Evolutionary conservation across 2,888 invertebrate genomes (phyloP).

Genomic region (Perdita meconis): DNA sequence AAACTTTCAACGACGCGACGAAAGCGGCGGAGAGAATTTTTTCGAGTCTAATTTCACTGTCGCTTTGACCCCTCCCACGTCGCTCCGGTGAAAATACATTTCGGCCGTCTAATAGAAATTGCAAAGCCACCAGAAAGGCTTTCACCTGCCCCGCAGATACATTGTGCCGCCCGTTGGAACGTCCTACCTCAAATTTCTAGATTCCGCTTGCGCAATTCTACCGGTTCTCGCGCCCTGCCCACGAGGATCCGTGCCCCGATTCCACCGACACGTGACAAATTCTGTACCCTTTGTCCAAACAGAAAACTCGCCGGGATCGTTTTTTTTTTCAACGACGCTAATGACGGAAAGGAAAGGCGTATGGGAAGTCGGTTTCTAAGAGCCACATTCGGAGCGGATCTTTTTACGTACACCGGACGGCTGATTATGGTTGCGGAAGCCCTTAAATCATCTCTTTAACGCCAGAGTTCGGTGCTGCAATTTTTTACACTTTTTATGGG

Average conservation of each 20-base stretch:
- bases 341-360: constrained; percentile 37
- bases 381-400: constrained; percentile 13
- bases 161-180: constrained; percentile 26
- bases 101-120: constrained; percentile 64
- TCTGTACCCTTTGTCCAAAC: constrained; percentile 40
- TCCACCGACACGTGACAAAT: constrained; percentile 45
- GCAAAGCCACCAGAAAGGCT: constrained; percentile 54
- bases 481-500: too few species aligned
- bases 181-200: constrained; percentile 67
- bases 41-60: constrained; percentile 57
- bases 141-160: constrained; percentile 49
- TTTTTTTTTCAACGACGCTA: constrained; percentile 26
- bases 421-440: not conserved
- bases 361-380: constrained; percentile 26
- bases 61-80: not conserved
- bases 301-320: constrained; percentile 14
- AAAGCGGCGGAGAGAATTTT: constrained; percentile 34
- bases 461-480: too few species aligned
- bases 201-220: constrained; percentile 58
- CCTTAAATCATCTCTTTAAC: not conserved
- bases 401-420: constrained; percentile 37
- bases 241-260: constrained; percentile 2
- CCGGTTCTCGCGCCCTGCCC: constrained; percentile 23
- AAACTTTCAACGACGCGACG: constrained; percentile 41
- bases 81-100: constrained; percentile 46